Evolutionary conservation across 2,888 invertebrate genomes (phyloP).

Genomic region (Dryobotodes eremita): DNA sequence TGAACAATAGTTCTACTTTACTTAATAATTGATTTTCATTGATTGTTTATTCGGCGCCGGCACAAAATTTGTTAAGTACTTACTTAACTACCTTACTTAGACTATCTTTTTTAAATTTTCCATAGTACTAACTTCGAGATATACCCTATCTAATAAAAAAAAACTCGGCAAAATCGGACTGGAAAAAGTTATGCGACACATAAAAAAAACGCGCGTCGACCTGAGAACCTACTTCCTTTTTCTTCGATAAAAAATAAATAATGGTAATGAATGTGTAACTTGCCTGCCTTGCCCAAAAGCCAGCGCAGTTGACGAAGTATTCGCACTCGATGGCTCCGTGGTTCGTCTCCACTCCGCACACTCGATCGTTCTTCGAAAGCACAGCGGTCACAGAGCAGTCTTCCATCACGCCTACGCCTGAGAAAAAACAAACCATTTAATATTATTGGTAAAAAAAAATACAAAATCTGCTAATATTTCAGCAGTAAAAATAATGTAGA

Average conservation of each 20-base stretch:
- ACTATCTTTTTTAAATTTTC: too few species aligned
- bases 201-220: too few species aligned
- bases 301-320: slow-evolving; percentile 98
- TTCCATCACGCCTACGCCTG: slow-evolving; percentile 95
- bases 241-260: neutral
- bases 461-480: too few species aligned
- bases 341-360: slow-evolving; percentile 94
- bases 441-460: neutral
- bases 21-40: too few species aligned
- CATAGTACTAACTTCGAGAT: too few species aligned
- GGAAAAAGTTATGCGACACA: too few species aligned
- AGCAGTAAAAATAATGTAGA: neutral
- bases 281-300: slow-evolving; percentile 97
- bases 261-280: slow-evolving; percentile 5
- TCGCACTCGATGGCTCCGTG: slow-evolving; percentile 95
- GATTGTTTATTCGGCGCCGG: too few species aligned
- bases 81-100: too few species aligned
- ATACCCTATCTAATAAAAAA: too few species aligned
- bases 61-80: neutral
- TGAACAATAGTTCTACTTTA: too few species aligned
- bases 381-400: slow-evolving; percentile 94
- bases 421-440: slow-evolving; percentile 57
- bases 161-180: too few species aligned
- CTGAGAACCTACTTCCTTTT: neutral
- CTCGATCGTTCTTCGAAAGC: slow-evolving; percentile 92